phyloP scores from a whole-genome alignment of 1,140 invertebrate species.

The Rhynchophorus ferrugineus region DNA sequence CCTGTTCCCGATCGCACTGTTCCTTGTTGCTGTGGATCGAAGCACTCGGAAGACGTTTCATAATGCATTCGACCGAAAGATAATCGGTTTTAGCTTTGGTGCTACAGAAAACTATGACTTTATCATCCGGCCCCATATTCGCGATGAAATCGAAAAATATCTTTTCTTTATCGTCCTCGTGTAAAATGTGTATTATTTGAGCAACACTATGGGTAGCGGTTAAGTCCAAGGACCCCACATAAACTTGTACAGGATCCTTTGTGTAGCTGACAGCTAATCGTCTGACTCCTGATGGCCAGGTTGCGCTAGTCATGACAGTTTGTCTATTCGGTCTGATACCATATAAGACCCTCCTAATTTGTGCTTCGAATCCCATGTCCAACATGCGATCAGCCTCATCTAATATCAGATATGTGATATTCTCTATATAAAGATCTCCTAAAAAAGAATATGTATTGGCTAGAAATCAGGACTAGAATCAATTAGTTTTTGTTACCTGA shows the following conservation, averaged over 20 bases:
- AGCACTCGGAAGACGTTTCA: slow-evolving; percentile 60
- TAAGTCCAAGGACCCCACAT: slow-evolving; percentile 79
- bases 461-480: too few relatives aligned
- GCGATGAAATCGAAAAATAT: slow-evolving; percentile 36
- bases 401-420: slow-evolving; percentile 74
- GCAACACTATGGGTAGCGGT: slow-evolving; percentile 77
- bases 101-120: slow-evolving; percentile 83
- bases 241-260: slow-evolving; percentile 81
- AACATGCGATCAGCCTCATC: slow-evolving; percentile 98
- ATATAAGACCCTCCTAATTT: slow-evolving; percentile 65
- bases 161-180: too few relatives aligned
- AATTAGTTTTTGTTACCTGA: too few relatives aligned
- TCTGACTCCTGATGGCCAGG: slow-evolving; percentile 77
- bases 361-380: slow-evolving; percentile 81
- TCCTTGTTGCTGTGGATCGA: slow-evolving; percentile 86
- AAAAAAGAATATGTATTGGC: too few relatives aligned
- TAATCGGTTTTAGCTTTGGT: slow-evolving; percentile 75
- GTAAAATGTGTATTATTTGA: too few relatives aligned
- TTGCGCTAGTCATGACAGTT: slow-evolving; percentile 58
- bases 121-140: too few relatives aligned
- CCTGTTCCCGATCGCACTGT: slow-evolving; percentile 77
- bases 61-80: slow-evolving; percentile 66
- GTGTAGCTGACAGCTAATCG: slow-evolving; percentile 77
- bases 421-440: slow-evolving; percentile 63
- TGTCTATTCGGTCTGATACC: slow-evolving; percentile 35